Evolutionary conservation across 30 jellyfish, hydroid and myxozoan genomes (phyloP), one percentile per base, ranked within the genome.

Genomic region (Nemopilema nomurai): DNA sequence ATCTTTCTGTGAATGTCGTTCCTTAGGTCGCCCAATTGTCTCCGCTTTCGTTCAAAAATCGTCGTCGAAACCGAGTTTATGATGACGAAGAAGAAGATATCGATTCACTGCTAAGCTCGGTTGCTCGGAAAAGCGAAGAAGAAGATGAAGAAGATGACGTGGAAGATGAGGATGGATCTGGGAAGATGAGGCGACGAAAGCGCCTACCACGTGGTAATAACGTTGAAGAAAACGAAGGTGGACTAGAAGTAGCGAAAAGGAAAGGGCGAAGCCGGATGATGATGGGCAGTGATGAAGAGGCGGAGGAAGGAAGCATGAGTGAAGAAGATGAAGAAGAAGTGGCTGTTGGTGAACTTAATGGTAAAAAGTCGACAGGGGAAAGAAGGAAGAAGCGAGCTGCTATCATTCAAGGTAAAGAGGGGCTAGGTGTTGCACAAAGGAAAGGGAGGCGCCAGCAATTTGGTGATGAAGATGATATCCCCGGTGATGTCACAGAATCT

Each of bases 21-120:
- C 65, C 28, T n/a, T 18, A 82, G 91, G 91, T 82, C 20, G 91
- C 81, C 8, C 52, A 82, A 17, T 69, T 82, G 18, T 50, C 63
- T 49, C 52, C 91, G 9, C 51, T 73, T 20, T 82, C 91, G 1
- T 67, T 82, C 84, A 74, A 74, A 51, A 76, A 73, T 1, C 77
- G 91, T 6, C 91, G 91, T 18, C 71, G 62, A 70, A 69, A 82
- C 26, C 51, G 26, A 30, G 69, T 77, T 20, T 82, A 69, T 28
- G 78, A 82, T 1, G 84, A 82, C 51, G 90, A 81, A 51, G 91
- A 72, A 1, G 91, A 82, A 57, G 91, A 82, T 52, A 71, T 82
- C 49, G 91, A 70, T 74, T 26, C 83, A 0, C 30, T 82, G 78
- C 62, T 82, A 4, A 72, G 84, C 67, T 49, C 87, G 16, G 92